Conservation (phyloP, 2,113 vertebrate genomes). For the Leptobrachium ailaonicum region DNA sequence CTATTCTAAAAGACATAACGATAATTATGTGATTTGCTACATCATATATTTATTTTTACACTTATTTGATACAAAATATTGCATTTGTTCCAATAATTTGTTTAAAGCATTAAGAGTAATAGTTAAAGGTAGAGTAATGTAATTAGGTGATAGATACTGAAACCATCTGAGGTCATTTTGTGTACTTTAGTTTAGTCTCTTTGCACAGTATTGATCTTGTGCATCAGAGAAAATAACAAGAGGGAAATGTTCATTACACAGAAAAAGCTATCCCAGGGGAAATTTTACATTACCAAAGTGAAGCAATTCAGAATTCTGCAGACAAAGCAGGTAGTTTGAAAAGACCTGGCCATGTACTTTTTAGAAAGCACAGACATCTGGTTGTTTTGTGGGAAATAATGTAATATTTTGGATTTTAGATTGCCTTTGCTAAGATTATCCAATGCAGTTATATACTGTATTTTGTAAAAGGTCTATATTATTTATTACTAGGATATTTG, state of each 20-base stretch:
- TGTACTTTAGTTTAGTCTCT: neutral
- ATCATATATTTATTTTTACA: too few relatives aligned
- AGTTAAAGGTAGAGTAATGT: neutral
- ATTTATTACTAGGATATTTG: too few relatives aligned
- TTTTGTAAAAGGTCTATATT: too few relatives aligned
- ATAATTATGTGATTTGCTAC: neutral
- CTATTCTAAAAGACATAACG: neutral
- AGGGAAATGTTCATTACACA: constrained; percentile 21
- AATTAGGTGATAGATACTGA: neutral
- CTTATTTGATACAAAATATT: too few relatives aligned
- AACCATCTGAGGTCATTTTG: neutral
- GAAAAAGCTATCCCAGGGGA: constrained; percentile 12
- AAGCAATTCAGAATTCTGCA: constrained; percentile 10
- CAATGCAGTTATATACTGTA: too few relatives aligned
- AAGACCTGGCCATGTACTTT: neutral
- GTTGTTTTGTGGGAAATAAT: neutral
- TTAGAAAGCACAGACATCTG: neutral
- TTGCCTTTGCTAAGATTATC: too few relatives aligned
- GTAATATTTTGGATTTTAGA: too few relatives aligned
- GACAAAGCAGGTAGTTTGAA: constrained; percentile 7
- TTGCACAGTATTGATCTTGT: constrained; percentile 11
- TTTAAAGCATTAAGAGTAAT: neutral
- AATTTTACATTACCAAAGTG: neutral
- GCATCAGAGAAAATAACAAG: constrained; percentile 23
- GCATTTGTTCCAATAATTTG: too few relatives aligned